These are phyloP conservation scores for Steinernema scapterisci DNA, from an alignment of 2,888 invertebrate genomes.

Conservation along the genomic window DNA sequence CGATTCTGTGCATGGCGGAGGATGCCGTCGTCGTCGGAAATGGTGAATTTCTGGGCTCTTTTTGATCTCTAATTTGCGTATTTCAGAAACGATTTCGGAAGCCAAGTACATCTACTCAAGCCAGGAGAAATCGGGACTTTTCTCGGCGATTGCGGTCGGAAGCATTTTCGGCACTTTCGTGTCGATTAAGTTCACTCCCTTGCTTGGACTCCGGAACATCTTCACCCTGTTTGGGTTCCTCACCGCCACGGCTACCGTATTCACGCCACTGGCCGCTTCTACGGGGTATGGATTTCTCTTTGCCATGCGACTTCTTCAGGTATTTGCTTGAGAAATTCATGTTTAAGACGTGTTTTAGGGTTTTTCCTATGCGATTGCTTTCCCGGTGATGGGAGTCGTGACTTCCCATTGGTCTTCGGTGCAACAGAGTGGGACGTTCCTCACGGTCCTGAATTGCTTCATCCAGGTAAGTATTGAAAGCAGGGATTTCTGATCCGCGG, in stretches of 20 bases:
- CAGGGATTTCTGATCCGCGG: background rate
- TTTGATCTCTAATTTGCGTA: background rate
- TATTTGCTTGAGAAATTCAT: background rate
- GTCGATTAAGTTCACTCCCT: constrained; percentile 9
- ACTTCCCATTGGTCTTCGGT: constrained; percentile 21
- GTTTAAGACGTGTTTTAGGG: background rate
- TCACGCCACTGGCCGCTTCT: constrained; percentile 9
- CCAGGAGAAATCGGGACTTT: background rate
- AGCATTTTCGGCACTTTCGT: constrained; percentile 4
- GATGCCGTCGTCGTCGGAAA: constrained; percentile 1
- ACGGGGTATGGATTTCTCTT: background rate
- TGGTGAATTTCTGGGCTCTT: background rate
- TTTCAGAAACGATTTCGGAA: background rate
- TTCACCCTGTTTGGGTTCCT: background rate
- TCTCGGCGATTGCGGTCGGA: constrained; percentile 18
- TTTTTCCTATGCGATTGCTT: constrained; percentile 13
- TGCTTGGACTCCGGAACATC: background rate
- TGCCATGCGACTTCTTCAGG: background rate
- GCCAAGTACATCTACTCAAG: constrained; percentile 13
- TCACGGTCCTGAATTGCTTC: constrained; percentile 13
- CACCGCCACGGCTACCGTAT: constrained; percentile 1
- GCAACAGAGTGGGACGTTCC: constrained; percentile 9
- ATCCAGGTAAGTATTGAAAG: background rate
- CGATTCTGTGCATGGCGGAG: constrained; percentile 42
- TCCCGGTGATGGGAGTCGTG: constrained; percentile 13